Percentiles rank a stretch among this genome's conserved stretches.
phyloP scores from a whole-genome alignment of 1,140 invertebrate genomes.

The Trachymyrmex cornetzi region DNA sequence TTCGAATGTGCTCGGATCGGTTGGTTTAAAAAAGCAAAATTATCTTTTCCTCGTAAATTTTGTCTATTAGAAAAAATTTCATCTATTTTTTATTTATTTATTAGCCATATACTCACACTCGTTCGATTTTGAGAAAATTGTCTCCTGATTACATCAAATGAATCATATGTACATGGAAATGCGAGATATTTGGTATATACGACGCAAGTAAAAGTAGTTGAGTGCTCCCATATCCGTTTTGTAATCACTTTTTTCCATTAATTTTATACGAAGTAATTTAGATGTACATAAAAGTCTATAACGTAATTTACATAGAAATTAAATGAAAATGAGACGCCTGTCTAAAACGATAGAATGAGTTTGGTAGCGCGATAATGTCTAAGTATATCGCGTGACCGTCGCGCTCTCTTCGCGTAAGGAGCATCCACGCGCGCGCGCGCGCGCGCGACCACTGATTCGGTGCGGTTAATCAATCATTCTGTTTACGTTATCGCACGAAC shows the following conservation, averaged over 20 bases:
- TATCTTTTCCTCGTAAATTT: neutral
- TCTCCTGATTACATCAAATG: neutral
- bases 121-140: neutral
- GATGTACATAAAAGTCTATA: neutral
- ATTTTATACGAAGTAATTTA: conserved; percentile 12
- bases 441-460: conserved; percentile 14
- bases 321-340: conserved; percentile 30
- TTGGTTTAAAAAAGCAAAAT: neutral
- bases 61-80: neutral
- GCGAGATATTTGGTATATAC: neutral
- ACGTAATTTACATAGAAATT: conserved; percentile 20
- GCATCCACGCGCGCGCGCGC: conserved; percentile 38
- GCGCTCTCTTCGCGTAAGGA: conserved; percentile 60
- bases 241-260: neutral
- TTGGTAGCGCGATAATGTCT: conserved; percentile 19
- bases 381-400: conserved; percentile 59
- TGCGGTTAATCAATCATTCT: conserved; percentile 52
- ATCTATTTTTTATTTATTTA: neutral
- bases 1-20: neutral
- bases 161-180: neutral
- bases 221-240: neutral
- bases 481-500: conserved; percentile 30
- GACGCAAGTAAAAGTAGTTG: no score
- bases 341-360: conserved; percentile 24
- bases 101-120: neutral